Base-by-base conservation (phyloP, 2,113 vertebrate species). In the Trichechus manatus region DNA sequence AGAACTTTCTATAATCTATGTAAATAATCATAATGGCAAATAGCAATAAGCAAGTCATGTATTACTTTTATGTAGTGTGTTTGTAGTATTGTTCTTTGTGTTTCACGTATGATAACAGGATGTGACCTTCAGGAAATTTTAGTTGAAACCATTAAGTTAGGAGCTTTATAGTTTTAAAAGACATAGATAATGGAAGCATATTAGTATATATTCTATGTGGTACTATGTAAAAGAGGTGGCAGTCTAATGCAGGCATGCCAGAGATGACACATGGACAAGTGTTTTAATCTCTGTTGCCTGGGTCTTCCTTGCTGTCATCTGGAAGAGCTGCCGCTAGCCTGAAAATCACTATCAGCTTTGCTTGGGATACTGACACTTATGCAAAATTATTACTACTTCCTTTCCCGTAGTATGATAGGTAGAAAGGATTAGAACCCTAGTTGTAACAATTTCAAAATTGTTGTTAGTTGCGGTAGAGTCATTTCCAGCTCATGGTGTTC, bases 81-180 rank as follows among this genome's bases (percentile, higher is more conserved):
- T 95, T 80, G 53, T 86, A 91, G 78, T 42, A 59, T 91, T 95
- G 5, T n/a, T 87, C 68, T 80, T 86, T 78, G 17, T 72, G n/a
- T 93, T 89, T 87, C 59, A 53, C 89, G 17, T 91, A 19, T 93
- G 61, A 82, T 74, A 88, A 6, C 29, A 93, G 72, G 61, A 77
- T 93, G 44, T 70, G 78, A 63, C 77, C 53, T 13, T 95, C 31
- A 95, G 85, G 15, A 96, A 68, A 92, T 80, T 92, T 96, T 93
- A 94, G 31, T 90, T 87, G 64, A 95, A 72, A 88, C 20, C 64
- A 63, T 84, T 87, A 91, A 93, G 33, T 92, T 42, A 87, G 36
- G 64, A 90, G 68, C 39, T 88, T 95, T 59, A 59, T 64, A 81
- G n/a, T 88, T 97, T 93, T 85, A 95, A 91, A 53, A 66, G 95